These are phyloP conservation scores for Phyllostomus discolor DNA, from an alignment of 2,113 vertebrate species.

Conservation along the genomic window DNA sequence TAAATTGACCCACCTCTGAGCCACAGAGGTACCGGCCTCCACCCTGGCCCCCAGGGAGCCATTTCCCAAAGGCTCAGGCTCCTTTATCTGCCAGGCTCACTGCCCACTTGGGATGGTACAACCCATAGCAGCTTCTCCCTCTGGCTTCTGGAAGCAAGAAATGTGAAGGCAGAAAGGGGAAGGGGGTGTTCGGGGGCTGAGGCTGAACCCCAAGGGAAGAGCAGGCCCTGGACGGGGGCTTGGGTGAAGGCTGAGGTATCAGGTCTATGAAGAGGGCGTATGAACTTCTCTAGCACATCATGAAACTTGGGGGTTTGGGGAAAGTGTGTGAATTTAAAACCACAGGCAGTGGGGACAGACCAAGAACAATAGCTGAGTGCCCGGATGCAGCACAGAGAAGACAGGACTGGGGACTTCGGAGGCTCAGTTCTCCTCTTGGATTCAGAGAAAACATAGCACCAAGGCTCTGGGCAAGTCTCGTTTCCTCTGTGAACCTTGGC, in stretches of 20 bases:
- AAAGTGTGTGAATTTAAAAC: not conserved
- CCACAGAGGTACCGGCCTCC: not conserved
- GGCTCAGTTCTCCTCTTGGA: not conserved
- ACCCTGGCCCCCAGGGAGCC: not conserved
- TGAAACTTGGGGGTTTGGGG: not conserved
- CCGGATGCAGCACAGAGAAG: not conserved
- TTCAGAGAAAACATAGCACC: not conserved
- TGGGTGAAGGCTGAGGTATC: not conserved
- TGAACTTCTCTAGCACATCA: not conserved
- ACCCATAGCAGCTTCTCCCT: not conserved
- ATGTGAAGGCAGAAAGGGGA: not conserved
- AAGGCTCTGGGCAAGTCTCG: not conserved
- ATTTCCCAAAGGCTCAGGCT: not conserved
- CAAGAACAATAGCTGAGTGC: not conserved
- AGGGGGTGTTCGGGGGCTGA: not conserved
- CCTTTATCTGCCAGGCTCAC: not conserved
- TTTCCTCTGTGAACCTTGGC: not conserved
- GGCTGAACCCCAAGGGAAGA: not conserved
- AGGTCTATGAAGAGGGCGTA: not conserved
- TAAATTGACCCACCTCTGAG: not conserved
- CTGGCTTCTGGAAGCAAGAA: not conserved
- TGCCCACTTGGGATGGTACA: not conserved
- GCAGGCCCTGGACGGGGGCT: not conserved
- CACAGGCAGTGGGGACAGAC: not conserved
- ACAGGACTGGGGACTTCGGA: not conserved